Evolutionary conservation across 2,113 vertebrate species (phyloP).

Genomic region (Phaetusa simplex): DNA sequence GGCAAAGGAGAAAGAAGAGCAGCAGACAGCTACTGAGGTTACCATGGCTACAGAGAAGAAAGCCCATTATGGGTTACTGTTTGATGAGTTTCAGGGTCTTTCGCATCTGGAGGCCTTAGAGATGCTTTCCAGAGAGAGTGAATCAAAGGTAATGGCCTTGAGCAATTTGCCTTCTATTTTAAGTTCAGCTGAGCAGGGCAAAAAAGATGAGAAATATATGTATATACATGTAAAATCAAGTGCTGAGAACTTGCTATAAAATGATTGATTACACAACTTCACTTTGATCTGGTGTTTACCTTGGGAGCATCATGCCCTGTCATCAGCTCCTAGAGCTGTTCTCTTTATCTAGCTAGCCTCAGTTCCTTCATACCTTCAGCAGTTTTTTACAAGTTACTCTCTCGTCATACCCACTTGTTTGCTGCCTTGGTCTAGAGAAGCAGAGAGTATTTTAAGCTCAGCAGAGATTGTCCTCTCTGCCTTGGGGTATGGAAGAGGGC

Average conservation of each 20-base stretch:
- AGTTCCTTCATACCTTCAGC: background rate
- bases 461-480: background rate
- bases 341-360: background rate
- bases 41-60: constrained; percentile 80
- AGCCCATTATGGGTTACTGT: constrained; percentile 94
- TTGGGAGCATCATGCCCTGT: background rate
- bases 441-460: background rate
- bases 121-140: constrained; percentile 94
- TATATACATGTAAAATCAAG: constrained; percentile 16
- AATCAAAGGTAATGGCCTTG: constrained; percentile 86
- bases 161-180: constrained; percentile 47
- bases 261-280: background rate
- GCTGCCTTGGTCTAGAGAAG: background rate
- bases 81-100: constrained; percentile 96
- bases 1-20: constrained; percentile 92
- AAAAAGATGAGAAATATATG: background rate
- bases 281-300: background rate
- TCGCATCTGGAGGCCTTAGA: constrained; percentile 96
- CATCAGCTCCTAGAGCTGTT: background rate
- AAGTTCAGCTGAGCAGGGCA: background rate
- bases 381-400: background rate
- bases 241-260: background rate
- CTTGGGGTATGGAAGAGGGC: background rate
- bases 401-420: background rate
- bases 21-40: constrained; percentile 75